Evolutionary conservation across 2,888 invertebrate species (phyloP), one percentile per base, ranked within the genome.

Genomic region (Penaeus monodon): DNA sequence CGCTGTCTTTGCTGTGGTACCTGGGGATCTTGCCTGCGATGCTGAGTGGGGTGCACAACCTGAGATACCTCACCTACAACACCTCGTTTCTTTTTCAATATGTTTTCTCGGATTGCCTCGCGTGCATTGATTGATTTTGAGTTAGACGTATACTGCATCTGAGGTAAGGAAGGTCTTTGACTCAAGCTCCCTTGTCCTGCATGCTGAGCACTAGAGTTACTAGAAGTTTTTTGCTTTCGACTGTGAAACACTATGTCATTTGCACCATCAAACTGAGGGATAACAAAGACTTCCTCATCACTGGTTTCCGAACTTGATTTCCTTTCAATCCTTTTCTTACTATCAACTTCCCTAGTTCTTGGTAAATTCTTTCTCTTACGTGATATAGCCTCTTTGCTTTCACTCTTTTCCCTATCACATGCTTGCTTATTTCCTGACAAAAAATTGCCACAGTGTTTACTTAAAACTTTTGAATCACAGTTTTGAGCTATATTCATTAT

Each of bases 231-330:
- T 44, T 81, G 86, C 29, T 74, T 81, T 29, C 68, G 84, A 65
- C 77, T 49, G 49, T 49, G 86, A 29, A 74, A n/a, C 27, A 84
- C 70, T 49, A 87, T 44, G 65, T 89, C 89, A 81, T 89, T 89
- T 33, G 86, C 89, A 65, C 89, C 89, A 70, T 89, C 89, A 84
- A 86, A 89, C 84, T 89, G 89, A n/a, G 89, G 89, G 44, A 89
- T 89, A n/a, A 85, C 65, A 76, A 86, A 89, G 24, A 64, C 77
- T 68, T 88, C 88, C 24, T 70, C 83, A 66, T 84, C 84, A 76
- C 85, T 85, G 14, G 74, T 65, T 17, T 81, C 49, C 0, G 70
- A 70, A 70, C 70, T 29, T 57, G 17, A 57, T 68, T 57, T 85
- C 44, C 24, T 49, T 27, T 65, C 68, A 65, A n/a, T 38, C 27